These are phyloP conservation scores for Orius laevigatus DNA, from an alignment of 1,140 invertebrate species.

Conservation along the genomic window DNA sequence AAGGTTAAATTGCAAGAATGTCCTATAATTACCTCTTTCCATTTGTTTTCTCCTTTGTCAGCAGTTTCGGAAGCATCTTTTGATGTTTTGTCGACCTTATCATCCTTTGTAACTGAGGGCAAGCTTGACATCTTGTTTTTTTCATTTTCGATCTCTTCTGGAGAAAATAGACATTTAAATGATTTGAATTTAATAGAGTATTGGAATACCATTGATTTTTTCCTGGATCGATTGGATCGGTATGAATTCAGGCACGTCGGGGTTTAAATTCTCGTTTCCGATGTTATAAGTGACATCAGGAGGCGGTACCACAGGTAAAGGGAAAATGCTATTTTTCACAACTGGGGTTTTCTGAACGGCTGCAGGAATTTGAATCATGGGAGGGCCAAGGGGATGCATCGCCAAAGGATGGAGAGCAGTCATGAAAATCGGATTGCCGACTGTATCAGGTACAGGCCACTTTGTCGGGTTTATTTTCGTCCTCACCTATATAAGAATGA, in stretches of 20 bases:
- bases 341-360: slow-evolving; percentile 41
- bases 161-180: background rate
- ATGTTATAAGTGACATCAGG: slow-evolving; percentile 12
- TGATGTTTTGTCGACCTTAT: background rate
- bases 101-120: background rate
- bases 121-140: slow-evolving; percentile 4
- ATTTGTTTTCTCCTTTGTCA: background rate
- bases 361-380: slow-evolving; percentile 22
- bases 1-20: background rate
- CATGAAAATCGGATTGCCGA: slow-evolving; percentile 25
- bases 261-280: slow-evolving; percentile 47
- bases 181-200: background rate
- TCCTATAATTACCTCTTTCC: too few relatives aligned
- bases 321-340: slow-evolving; percentile 2
- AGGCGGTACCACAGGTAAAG: slow-evolving; percentile 13
- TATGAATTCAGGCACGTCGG: slow-evolving; percentile 72
- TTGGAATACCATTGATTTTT: slow-evolving; percentile 8
- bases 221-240: slow-evolving; percentile 27
- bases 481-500: slow-evolving; percentile 47
- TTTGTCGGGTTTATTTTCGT: slow-evolving; percentile 60
- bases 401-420: slow-evolving; percentile 19
- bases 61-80: background rate
- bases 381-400: slow-evolving; percentile 20
- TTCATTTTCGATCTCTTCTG: slow-evolving; percentile 1
- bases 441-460: slow-evolving; percentile 64